These are phyloP conservation scores for Tupaia chinensis DNA, from an alignment of 2,113 vertebrate species.

Conservation along the genomic window DNA sequence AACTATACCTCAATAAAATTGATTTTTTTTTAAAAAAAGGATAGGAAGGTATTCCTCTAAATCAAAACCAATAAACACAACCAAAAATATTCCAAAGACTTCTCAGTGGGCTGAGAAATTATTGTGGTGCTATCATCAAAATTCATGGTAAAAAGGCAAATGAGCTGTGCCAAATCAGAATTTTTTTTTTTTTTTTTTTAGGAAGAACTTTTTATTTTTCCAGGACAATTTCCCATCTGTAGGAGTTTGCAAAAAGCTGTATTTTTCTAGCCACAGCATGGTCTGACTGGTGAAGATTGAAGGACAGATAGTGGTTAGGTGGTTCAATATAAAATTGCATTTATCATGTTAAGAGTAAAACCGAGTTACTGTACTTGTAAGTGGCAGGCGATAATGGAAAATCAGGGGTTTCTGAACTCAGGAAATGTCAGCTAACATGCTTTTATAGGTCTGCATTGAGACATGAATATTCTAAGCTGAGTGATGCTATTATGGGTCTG, in stretches of 20 bases:
- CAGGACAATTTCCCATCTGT: not conserved
- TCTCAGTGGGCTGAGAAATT: not conserved
- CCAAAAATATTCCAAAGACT: not conserved
- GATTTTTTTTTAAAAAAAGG: not conserved
- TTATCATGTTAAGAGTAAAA: not conserved
- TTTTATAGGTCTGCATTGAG: not conserved
- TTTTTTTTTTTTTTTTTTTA: not conserved
- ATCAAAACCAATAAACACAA: not conserved
- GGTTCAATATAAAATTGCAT: not conserved
- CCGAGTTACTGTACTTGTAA: constrained; percentile 4
- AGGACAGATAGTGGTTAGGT: not conserved
- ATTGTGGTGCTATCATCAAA: not conserved
- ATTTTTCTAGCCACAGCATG: not conserved
- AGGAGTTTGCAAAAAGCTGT: not conserved
- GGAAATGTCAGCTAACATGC: not conserved
- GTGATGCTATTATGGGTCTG: not conserved
- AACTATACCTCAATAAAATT: not conserved
- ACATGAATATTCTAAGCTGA: not conserved
- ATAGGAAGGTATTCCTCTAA: not conserved
- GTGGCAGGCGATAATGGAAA: constrained; percentile 1
- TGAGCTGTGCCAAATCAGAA: not conserved
- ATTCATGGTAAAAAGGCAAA: not conserved
- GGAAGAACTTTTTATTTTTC: not conserved
- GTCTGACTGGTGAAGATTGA: not conserved
- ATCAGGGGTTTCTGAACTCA: constrained; percentile 51